Evolutionary conservation across 2,888 invertebrate genomes (phyloP).

Genomic region (Hypomecis punctinalis): DNA sequence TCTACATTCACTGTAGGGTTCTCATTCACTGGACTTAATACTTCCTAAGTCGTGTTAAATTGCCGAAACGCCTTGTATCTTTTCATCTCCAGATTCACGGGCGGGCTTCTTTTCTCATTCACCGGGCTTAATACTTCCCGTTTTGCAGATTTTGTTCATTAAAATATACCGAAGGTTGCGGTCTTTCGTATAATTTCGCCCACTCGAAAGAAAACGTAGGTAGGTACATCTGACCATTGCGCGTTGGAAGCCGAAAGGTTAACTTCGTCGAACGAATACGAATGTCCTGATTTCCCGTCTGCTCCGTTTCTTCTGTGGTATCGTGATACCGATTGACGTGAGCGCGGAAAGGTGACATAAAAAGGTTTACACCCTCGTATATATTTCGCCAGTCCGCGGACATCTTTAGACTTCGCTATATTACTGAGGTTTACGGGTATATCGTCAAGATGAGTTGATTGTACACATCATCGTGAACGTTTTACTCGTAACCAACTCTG

Average conservation of each 20-base stretch:
- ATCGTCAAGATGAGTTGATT: no score
- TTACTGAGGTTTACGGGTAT: neutral
- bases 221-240: neutral
- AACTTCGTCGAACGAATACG: conserved; percentile 17
- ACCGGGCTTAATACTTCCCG: neutral
- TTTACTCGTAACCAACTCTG: no score
- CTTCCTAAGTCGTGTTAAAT: no score
- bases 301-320: conserved; percentile 23
- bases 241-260: conserved; percentile 9
- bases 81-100: no score
- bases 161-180: conserved; percentile 8
- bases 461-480: no score
- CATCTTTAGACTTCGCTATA: conserved; percentile 4
- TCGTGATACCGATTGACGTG: conserved; percentile 29
- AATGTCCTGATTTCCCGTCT: conserved; percentile 22
- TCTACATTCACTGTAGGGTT: no score
- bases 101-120: no score
- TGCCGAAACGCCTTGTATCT: no score
- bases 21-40: no score
- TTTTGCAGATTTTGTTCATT: neutral
- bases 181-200: conserved; percentile 14
- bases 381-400: conserved; percentile 34
- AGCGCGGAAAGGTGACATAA: conserved; percentile 35
- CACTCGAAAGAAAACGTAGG: conserved; percentile 11
- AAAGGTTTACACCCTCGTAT: conserved; percentile 42